Base-by-base conservation (phyloP, 2,888 invertebrate genomes). In the Alsophila aescularia region DNA sequence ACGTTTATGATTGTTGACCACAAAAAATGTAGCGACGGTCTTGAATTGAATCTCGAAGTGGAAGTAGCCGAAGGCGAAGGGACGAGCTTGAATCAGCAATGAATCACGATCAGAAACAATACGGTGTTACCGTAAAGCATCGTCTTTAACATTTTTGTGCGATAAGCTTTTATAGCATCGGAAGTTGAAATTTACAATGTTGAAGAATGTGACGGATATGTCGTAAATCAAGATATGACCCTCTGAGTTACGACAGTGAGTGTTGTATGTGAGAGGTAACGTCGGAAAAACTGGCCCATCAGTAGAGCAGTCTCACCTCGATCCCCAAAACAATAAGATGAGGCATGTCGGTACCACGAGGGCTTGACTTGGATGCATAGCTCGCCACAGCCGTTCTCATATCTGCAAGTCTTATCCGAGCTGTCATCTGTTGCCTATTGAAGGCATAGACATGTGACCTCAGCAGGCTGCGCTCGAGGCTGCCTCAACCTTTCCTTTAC, bases 391-490 rank as follows among this genome's bases (percentile, higher is more conserved):
- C 31, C 52, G 51, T 55, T 55, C 54, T 60, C 54, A 59, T 62
- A 63, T 60, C 57, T 53, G 64, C 71, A 70, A 66, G 59, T 63
- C 70, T 76, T 86, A 85, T 86, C 87, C 64, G 56, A 62, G 72
- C 85, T 87, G 87, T 87, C 88, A 88, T 88, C 86, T 83, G 68
- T 62, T 70, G 74, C 72, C 83, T 78, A 87, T 87, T 85, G 83
- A 77, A 72, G 67, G 77, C 72, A 81, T 79, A 80, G 85, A 84
- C 81, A 73, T 69, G 75, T 77, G 83, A 76, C 85, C 87, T 85
- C 79, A 69, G 70, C 76, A 70, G 70, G 71, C 71, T 67, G 65
- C 57, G 60, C 54, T 69, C 86, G 80, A 88, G 87, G 87, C 76
- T 81, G 65, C 60, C 72, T 73, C 72, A 73, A 78, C 83, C 81